Evolutionary conservation across 2,888 invertebrate species (phyloP), one percentile per base, ranked within the genome.

Genomic region (Eurytoma adleriae): DNA sequence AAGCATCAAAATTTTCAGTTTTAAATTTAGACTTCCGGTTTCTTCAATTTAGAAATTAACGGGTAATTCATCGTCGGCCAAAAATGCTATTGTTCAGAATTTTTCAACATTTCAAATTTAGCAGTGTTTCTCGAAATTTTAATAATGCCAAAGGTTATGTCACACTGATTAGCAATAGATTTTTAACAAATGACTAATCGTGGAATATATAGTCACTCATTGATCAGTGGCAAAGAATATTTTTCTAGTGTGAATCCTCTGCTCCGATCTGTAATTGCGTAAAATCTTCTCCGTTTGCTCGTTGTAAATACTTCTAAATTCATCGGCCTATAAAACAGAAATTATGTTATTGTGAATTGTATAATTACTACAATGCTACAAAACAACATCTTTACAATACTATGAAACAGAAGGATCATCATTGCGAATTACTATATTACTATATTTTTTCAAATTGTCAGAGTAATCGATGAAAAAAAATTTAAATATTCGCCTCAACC

Each of bases 281-380:
- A 91, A 83, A 54, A 93, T 91, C 0, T 91, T 92, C 71, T 92
- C 91, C 30, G 87, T 88, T 67, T 90, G 87, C 4, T 86, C 69
- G 76, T 93, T 91, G 86, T 92, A 91, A 14, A 94, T 85, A 64
- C 89, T 91, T 30, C 94, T 91, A 79, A 95, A 93, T 80, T 91
- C 89, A 73, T 92, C 91, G 85, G 93, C 91, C 94, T 94, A 85
- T 48, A 90, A 68, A 66, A 10, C 40, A n/a, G n/a, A n/a, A n/a
- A n/a, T n/a, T n/a, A n/a, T n/a, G n/a, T n/a, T n/a, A n/a, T n/a
- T n/a, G n/a, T n/a, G n/a, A n/a, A n/a, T n/a, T n/a, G n/a, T n/a
- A n/a, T n/a, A n/a, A n/a, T n/a, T n/a, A n/a, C n/a, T n/a, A n/a
- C n/a, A n/a, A n/a, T n/a, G n/a, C n/a, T n/a, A n/a, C n/a, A n/a